Percentiles rank a stretch among this genome's conserved stretches.
Conservation (phyloP, 1,140 invertebrate genomes). For the Zeugodacus cucurbitae region DNA sequence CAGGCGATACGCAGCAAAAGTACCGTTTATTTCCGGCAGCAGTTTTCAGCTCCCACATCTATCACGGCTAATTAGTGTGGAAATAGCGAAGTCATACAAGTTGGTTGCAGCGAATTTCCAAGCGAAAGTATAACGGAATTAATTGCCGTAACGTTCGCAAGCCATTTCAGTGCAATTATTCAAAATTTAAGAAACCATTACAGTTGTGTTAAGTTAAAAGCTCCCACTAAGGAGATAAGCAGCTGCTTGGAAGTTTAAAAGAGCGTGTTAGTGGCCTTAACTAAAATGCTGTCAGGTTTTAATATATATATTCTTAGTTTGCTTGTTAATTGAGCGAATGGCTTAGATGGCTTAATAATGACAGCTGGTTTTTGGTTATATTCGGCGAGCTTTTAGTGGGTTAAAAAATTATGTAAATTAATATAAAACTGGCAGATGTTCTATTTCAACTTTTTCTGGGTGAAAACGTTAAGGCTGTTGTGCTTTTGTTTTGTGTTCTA, state of each 20-base stretch:
- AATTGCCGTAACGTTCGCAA: not conserved
- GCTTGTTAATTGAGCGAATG: not conserved
- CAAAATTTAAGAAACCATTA: not conserved
- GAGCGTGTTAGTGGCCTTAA: not conserved
- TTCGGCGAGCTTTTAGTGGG: not conserved
- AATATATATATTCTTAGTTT: not conserved
- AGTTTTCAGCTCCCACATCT: not conserved
- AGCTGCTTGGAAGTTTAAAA: not conserved
- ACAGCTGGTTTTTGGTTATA: not conserved
- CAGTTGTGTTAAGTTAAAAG: not conserved
- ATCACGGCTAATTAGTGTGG: not conserved
- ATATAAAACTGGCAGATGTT: not conserved
- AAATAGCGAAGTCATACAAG: not conserved
- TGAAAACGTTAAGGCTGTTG: too few species aligned
- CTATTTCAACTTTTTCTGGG: too few species aligned
- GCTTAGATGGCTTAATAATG: not conserved
- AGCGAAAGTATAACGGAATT: not conserved
- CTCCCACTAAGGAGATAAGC: not conserved
- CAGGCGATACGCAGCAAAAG: not conserved
- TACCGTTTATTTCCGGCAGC: not conserved
- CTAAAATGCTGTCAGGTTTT: not conserved
- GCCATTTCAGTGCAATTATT: constrained; percentile 8
- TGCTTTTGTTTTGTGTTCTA: too few species aligned
- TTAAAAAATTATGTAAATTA: not conserved
- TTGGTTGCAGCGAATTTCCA: not conserved